Conservation (phyloP, 2,113 vertebrate species). For the Hippopotamus amphibius region DNA sequence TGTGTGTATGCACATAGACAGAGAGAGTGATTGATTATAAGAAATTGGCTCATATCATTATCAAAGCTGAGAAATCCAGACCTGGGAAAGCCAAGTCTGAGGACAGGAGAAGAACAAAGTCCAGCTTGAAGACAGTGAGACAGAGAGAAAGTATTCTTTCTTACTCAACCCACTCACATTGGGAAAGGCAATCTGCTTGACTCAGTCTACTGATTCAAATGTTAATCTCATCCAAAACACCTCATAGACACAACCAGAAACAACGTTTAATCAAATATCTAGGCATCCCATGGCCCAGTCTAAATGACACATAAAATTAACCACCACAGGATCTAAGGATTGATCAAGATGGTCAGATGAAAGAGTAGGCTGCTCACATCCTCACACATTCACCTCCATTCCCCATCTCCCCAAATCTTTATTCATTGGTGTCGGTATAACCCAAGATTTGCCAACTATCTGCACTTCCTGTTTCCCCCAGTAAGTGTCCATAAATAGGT, state of each 20-base stretch:
- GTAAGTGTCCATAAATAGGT: background rate
- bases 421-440: background rate
- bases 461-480: background rate
- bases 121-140: background rate
- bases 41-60: background rate
- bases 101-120: slow-evolving; percentile 16
- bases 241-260: background rate
- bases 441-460: background rate
- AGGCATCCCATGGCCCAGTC: background rate
- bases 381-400: background rate
- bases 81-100: background rate
- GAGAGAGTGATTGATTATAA: background rate
- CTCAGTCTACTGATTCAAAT: background rate
- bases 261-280: background rate
- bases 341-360: background rate
- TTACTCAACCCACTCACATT: background rate
- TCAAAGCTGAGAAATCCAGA: background rate
- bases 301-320: slow-evolving; percentile 37
- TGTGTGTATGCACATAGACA: background rate
- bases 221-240: slow-evolving; percentile 27
- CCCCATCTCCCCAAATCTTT: background rate
- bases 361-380: background rate
- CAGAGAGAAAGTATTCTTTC: slow-evolving; percentile 2
- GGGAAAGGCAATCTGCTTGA: background rate
- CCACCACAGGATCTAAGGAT: background rate